A percentile compares a stretch with the other conserved stretches of the same genome.
Conservation (phyloP, 2,113 vertebrate genomes). For the Thamnophis sirtalis region DNA sequence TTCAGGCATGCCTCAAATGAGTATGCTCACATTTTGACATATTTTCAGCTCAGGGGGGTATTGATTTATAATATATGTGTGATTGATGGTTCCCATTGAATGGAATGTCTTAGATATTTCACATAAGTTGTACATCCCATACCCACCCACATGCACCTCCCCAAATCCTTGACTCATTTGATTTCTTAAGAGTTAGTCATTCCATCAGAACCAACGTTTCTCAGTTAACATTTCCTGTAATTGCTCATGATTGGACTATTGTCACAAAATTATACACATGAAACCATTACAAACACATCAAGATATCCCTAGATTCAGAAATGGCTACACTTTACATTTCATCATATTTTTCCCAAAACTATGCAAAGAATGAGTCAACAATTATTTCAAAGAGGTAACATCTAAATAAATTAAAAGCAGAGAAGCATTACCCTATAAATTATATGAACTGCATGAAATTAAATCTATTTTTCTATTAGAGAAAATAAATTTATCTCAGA, state of each 20-base stretch:
- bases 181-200: not conserved
- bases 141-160: not conserved
- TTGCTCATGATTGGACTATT: not conserved
- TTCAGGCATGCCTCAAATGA: not conserved
- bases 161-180: not conserved
- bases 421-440: conserved; percentile 3
- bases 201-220: not conserved
- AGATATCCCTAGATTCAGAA: not conserved
- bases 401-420: conserved; percentile 31
- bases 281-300: not conserved
- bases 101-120: not conserved
- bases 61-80: not conserved
- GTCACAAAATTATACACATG: not conserved
- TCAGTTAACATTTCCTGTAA: not conserved
- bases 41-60: not conserved
- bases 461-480: conserved; percentile 14
- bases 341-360: not conserved
- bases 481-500: not conserved
- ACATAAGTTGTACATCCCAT: not conserved
- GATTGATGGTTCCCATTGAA: not conserved
- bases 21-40: not conserved
- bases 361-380: conserved; percentile 1
- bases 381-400: conserved; percentile 29
- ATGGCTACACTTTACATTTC: not conserved
- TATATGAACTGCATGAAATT: conserved; percentile 18